These are phyloP conservation scores for Aporrectodea caliginosa DNA, from an alignment of 1,140 invertebrate genomes.

Conservation along the genomic window DNA sequence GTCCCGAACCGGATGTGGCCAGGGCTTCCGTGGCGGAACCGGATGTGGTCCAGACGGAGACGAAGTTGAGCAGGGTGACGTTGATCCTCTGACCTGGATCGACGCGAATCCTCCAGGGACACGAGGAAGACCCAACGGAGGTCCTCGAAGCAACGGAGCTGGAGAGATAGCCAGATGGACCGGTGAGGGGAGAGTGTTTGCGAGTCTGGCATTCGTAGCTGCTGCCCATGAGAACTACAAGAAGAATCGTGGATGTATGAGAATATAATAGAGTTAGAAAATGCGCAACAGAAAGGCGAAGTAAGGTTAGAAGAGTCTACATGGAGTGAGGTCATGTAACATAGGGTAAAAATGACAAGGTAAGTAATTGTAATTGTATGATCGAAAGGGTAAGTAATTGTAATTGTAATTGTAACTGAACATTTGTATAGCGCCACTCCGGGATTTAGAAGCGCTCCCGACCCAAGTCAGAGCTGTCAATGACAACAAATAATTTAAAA, in stretches of 20 bases:
- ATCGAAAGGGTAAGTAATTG: too few relatives aligned
- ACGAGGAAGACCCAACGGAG: constrained; percentile 14
- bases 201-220: neutral
- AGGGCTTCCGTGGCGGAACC: neutral
- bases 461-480: too few relatives aligned
- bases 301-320: neutral
- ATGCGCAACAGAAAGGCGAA: too few relatives aligned
- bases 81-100: constrained; percentile 25
- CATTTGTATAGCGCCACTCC: neutral
- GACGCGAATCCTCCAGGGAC: constrained; percentile 23
- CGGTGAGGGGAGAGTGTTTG: neutral
- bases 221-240: neutral
- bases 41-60: too few relatives aligned
- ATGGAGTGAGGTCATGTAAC: neutral
- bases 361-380: neutral
- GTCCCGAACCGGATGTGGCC: neutral
- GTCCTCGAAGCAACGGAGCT: constrained; percentile 4
- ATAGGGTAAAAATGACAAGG: neutral
- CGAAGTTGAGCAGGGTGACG: constrained; percentile 28
- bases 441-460: too few relatives aligned
- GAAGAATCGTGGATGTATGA: neutral
- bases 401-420: neutral
- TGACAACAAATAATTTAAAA: too few relatives aligned
- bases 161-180: constrained; percentile 13
- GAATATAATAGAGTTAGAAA: neutral